Evolutionary conservation across 1,140 invertebrate genomes (phyloP).

Genomic region (Mycetomoellerius zeteki): DNA sequence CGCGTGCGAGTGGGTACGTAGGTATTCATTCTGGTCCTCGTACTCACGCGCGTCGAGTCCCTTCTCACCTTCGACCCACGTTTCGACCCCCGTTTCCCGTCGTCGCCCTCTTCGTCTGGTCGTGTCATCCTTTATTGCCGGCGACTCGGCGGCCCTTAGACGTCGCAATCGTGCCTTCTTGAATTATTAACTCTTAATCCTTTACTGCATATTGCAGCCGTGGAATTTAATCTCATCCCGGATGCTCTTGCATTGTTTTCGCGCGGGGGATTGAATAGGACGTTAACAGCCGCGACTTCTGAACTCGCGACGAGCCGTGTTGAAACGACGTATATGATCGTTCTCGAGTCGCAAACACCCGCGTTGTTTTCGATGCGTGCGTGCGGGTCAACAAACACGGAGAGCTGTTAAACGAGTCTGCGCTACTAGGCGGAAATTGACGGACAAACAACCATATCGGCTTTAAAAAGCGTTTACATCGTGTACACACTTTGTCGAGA

Average conservation of each 20-base stretch:
- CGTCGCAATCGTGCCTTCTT: conserved; percentile 64
- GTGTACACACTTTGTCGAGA: conserved; percentile 41
- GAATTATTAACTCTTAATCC: conserved; percentile 74
- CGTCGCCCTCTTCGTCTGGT: conserved; percentile 6
- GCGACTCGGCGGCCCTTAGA: conserved; percentile 60
- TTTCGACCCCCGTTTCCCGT: conserved; percentile 69
- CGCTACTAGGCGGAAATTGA: conserved; percentile 34
- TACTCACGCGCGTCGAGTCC: conserved; percentile 19
- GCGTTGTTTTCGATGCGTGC: conserved; percentile 56
- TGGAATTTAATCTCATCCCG: conserved; percentile 61
- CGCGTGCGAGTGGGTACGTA: conserved; percentile 36
- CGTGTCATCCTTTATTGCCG: conserved; percentile 65
- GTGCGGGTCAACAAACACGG: conserved; percentile 54
- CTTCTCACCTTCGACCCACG: conserved; percentile 71
- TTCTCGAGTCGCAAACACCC: conserved; percentile 44
- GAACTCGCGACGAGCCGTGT: conserved; percentile 22
- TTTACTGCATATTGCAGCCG: conserved; percentile 68
- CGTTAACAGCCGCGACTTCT: conserved; percentile 48
- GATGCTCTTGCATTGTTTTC: conserved; percentile 38
- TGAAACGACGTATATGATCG: conserved; percentile 16
- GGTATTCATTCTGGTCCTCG: conserved; percentile 12
- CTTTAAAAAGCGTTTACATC: conserved; percentile 48
- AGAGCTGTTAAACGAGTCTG: conserved; percentile 34
- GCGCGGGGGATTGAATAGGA: conserved; percentile 32
- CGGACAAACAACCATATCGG: conserved; percentile 49